Base-by-base conservation (phyloP, 2,888 invertebrate genomes). In the Eupithecia exiguata region DNA sequence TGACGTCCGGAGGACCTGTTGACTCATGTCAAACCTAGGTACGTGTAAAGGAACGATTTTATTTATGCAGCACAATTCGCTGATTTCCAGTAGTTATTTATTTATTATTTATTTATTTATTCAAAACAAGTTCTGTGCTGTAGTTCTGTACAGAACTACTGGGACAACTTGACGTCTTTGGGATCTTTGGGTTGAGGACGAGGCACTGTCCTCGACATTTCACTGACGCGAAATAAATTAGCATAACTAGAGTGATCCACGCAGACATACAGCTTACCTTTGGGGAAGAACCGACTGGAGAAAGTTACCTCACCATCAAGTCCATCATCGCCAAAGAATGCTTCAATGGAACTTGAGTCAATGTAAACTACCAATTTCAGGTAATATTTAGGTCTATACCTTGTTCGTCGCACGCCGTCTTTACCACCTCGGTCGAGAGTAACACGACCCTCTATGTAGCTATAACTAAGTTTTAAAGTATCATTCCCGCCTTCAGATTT, bases 311-410 rank as follows among this genome's bases (percentile, higher is more conserved):
- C 90, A 16, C 92, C 92, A 0, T 83, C 30, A 30, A 30, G 30
- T 30, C 30, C 30, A 30, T 30, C 30, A 30, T 30, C 73, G 0
- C 89, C 91, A 71, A 84, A 83, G 61, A 92, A 90, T 7, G 88
- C 4, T 76, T 93, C 92, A 12, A 92, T 80, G 4, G 91, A 91
- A 83, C 92, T 92, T 0, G 88, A 84, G 68, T 93, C 93, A 3
- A 92, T 77, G 67, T 80, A 90, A 3, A 91, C 81, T 38, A 69
- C 83, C 83, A 87, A 85, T 10, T 77, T 36, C 1, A 91, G 74
- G 5, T 40, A 7, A 25, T 78, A 25, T 10, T 18, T 30, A 5
- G 92, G 92, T 14, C 77, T 84, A 89, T 91, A 93, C 10, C 82
- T 74, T 0, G 92, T 88, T 12, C 88, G 85, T 0, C 93, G 86